phyloP scores from a whole-genome alignment of 2,113 vertebrate species.

The Crotophaga sulcirostris region DNA sequence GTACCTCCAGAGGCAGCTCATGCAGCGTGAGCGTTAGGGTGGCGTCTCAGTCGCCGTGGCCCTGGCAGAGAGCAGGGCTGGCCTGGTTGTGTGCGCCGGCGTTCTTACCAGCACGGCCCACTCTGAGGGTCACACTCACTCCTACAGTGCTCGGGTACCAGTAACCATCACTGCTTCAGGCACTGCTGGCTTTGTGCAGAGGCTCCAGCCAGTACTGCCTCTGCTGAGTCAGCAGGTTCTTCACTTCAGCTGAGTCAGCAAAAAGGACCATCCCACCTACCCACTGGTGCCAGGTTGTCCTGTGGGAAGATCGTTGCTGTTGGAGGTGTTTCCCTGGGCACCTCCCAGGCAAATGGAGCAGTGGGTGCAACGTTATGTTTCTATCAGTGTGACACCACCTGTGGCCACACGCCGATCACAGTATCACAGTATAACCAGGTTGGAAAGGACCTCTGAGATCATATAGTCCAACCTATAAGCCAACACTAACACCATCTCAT shows the following conservation, averaged over 20 bases:
- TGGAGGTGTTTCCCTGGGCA: accelerated
- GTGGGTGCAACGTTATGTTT: accelerated
- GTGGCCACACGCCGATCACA: no score
- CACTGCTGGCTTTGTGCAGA: background rate
- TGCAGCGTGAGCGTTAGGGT: accelerated
- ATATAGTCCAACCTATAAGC: no score
- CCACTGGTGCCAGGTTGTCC: background rate
- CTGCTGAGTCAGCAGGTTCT: background rate
- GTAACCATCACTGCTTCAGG: accelerated
- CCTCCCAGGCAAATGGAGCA: accelerated
- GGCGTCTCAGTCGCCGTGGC: background rate
- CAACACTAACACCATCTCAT: no score
- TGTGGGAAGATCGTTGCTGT: accelerated
- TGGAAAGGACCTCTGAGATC: no score
- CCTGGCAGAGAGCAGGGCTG: background rate
- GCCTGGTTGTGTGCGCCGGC: accelerated
- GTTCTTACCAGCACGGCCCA: background rate
- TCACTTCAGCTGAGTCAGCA: background rate
- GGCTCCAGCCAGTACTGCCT: background rate
- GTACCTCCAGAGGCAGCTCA: accelerated
- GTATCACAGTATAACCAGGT: no score
- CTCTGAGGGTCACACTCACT: accelerated
- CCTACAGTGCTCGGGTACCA: accelerated
- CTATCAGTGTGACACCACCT: accelerated
- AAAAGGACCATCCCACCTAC: background rate